These are phyloP conservation scores for Speoplatyrhinus poulsoni DNA, from an alignment of 2,113 vertebrate species.

Conservation along the genomic window DNA sequence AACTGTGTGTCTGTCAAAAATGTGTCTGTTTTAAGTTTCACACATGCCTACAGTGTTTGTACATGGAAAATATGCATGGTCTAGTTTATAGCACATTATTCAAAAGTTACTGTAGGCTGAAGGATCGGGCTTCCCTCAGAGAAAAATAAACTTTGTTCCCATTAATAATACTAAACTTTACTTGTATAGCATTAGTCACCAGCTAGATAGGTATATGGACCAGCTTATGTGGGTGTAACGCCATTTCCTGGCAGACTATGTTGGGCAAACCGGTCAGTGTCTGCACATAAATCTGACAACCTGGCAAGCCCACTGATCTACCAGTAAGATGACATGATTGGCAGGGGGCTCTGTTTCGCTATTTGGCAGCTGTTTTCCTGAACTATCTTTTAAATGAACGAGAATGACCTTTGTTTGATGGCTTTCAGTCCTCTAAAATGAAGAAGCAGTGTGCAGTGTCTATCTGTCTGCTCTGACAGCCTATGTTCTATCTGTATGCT, in stretches of 20 bases:
- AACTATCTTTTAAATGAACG: constrained; percentile 47
- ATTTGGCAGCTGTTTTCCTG: constrained; percentile 50
- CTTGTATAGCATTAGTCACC: neutral
- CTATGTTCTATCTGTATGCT: neutral
- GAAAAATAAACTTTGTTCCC: neutral
- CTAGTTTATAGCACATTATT: too few relatives aligned
- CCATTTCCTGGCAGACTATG: constrained; percentile 37
- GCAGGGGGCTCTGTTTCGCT: constrained; percentile 44
- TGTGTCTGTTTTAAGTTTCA: too few relatives aligned
- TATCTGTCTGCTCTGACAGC: constrained; percentile 7
- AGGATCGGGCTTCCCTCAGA: constrained; percentile 24
- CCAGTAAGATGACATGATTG: constrained; percentile 63
- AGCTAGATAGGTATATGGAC: constrained; percentile 22
- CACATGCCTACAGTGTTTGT: too few relatives aligned
- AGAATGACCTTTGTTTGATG: constrained; percentile 23
- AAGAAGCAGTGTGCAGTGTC: constrained; percentile 12
- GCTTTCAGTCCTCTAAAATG: constrained; percentile 26
- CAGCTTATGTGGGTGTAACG: constrained; percentile 25
- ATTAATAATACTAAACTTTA: neutral
- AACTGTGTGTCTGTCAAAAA: too few relatives aligned
- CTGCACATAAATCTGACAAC: constrained; percentile 56
- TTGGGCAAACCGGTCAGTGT: constrained; percentile 59
- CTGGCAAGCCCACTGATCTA: constrained; percentile 53
- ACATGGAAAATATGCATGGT: too few relatives aligned
- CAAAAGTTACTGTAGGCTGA: too few relatives aligned